Evolutionary conservation across 2,797 vertebrate species (phyloP).

Genomic region (Anisognathus igniventris): DNA sequence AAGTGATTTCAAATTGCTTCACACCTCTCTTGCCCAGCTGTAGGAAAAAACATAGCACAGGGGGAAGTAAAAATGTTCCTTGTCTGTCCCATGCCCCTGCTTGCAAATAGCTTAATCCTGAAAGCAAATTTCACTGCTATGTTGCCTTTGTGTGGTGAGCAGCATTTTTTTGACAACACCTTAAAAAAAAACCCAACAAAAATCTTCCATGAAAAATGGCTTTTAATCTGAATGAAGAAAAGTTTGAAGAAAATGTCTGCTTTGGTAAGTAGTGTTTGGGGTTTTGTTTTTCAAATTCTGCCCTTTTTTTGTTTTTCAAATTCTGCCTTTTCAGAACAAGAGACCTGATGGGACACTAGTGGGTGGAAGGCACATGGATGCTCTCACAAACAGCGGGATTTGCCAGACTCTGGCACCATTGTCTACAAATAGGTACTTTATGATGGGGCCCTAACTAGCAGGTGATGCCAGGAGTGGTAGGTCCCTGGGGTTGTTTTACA

Average conservation of each 20-base stretch:
- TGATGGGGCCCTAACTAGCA: background rate
- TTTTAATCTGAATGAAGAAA: background rate
- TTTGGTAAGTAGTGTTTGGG: background rate
- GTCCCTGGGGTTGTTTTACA: background rate
- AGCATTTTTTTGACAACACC: background rate
- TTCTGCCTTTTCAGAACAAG: background rate
- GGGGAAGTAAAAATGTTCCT: background rate
- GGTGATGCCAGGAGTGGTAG: background rate
- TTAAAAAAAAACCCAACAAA: background rate
- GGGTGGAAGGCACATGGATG: background rate
- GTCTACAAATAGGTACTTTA: fast-evolving
- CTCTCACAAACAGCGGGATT: background rate
- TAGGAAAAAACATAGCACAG: background rate
- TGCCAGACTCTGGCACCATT: background rate
- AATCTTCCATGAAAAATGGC: background rate
- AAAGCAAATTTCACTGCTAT: background rate
- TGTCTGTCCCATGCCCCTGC: background rate
- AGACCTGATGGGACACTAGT: background rate
- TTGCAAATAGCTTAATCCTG: background rate
- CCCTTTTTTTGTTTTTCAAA: background rate
- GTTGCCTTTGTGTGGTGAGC: background rate
- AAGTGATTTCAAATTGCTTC: background rate
- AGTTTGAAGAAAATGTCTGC: background rate
- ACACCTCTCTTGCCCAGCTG: background rate
- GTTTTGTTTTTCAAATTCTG: background rate